A percentile compares a stretch with the other conserved stretches of the same genome.
These are phyloP conservation scores for Teleogryllus oceanicus DNA, from an alignment of 2,888 invertebrate genomes.

Conservation along the genomic window DNA sequence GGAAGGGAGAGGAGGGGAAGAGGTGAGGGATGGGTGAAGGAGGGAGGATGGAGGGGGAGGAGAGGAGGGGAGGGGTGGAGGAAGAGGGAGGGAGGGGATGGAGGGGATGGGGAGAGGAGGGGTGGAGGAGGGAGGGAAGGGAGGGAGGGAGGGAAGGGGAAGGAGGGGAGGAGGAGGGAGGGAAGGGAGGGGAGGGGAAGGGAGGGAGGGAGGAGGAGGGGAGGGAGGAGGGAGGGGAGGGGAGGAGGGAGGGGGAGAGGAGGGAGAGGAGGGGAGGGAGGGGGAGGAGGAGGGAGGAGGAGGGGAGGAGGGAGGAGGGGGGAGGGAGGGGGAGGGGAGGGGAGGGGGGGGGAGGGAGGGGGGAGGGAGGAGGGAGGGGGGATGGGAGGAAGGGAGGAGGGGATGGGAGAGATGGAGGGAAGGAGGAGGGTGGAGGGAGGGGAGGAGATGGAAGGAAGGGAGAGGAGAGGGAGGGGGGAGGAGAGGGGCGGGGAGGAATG, in stretches of 20 bases:
- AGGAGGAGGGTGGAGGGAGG: constrained; percentile 23
- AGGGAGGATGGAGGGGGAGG: too few relatives aligned
- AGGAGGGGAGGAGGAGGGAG: not conserved
- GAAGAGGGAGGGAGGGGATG: too few relatives aligned
- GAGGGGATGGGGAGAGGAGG: too few relatives aligned
- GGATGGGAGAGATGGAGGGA: not conserved
- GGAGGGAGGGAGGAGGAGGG: constrained; percentile 18
- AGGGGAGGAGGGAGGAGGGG: constrained; percentile 21
- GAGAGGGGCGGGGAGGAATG: too few relatives aligned
- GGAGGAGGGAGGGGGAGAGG: constrained; percentile 22
- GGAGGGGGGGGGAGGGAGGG: not conserved
- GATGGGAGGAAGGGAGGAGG: constrained; percentile 22
- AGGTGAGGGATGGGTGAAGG: too few relatives aligned
- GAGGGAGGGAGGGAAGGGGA: not conserved
- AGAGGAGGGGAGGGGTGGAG: too few relatives aligned
- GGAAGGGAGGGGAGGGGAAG: constrained; percentile 4
- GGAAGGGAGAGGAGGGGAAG: too few relatives aligned
- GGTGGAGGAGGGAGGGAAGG: too few relatives aligned
- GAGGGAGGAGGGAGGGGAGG: not conserved
- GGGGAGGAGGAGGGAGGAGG: constrained; percentile 21
- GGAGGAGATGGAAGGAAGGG: constrained; percentile 32
- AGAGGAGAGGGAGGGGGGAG: constrained; percentile 25
- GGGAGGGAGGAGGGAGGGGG: constrained; percentile 23
- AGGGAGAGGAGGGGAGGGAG: constrained; percentile 21
- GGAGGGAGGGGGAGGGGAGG: constrained; percentile 25